A percentile compares a stretch with the other conserved stretches of the same genome.
Evolutionary conservation across 2,888 invertebrate species (phyloP).

Genomic region (Ceramica pisi): DNA sequence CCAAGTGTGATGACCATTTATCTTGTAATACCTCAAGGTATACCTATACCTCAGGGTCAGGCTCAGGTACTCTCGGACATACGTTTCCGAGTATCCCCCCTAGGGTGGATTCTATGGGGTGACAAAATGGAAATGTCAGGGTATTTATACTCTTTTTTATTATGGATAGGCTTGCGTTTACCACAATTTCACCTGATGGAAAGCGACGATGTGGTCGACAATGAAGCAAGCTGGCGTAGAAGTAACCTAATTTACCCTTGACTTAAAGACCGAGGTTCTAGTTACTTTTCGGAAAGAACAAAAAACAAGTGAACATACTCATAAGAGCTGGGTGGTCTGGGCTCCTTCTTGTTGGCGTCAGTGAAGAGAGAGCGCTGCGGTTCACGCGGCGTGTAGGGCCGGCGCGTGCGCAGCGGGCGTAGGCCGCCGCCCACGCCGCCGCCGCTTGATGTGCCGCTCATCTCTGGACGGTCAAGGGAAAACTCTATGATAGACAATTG

Average conservation of each 20-base stretch:
- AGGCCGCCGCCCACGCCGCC: conserved; percentile 76
- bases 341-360: conserved; percentile 79
- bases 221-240: no score
- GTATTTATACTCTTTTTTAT: neutral
- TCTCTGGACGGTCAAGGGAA: conserved; percentile 70
- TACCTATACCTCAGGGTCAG: no score
- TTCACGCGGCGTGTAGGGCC: conserved; percentile 96
- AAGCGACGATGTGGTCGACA: no score
- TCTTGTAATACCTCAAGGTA: no score
- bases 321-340: conserved; percentile 94
- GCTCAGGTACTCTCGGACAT: no score
- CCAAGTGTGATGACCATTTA: no score
- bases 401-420: conserved; percentile 93
- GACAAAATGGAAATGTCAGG: no score
- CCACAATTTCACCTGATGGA: no score
- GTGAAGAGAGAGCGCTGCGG: conserved; percentile 95
- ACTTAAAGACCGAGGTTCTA: neutral
- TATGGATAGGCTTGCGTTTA: no score
- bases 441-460: conserved; percentile 74
- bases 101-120: no score
- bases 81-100: no score
- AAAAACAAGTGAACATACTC: conserved; percentile 88
- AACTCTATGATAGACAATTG: neutral
- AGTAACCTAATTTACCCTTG: no score
- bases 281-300: neutral